phyloP scores from a whole-genome alignment of 2,113 vertebrate species.

The Microtus oregoni region DNA sequence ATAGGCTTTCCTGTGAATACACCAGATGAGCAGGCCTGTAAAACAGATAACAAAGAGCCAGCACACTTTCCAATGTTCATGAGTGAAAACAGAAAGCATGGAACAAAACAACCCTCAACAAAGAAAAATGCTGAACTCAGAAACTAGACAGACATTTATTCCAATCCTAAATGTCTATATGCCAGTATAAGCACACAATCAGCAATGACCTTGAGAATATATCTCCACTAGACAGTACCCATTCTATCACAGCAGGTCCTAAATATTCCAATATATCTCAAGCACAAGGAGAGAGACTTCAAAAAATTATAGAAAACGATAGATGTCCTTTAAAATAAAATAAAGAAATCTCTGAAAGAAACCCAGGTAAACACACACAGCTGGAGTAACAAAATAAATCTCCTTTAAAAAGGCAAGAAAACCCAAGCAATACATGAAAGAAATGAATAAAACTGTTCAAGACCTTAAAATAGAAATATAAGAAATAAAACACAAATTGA shows the following conservation, averaged over 20 bases:
- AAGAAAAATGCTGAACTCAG: neutral
- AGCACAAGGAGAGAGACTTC: neutral
- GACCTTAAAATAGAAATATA: neutral
- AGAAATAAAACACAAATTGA: neutral
- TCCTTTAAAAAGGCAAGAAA: neutral
- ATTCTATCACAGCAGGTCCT: neutral
- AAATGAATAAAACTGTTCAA: neutral
- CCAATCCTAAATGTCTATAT: neutral
- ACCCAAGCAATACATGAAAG: neutral
- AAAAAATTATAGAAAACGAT: neutral
- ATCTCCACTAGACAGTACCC: neutral
- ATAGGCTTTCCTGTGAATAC: neutral
- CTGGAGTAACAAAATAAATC: neutral
- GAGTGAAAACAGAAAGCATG: neutral
- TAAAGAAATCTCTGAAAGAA: neutral
- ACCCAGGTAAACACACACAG: neutral
- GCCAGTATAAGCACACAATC: neutral
- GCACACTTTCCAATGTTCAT: neutral
- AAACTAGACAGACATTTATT: neutral
- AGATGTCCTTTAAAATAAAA: neutral
- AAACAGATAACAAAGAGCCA: no score
- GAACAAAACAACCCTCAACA: neutral
- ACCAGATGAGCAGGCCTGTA: neutral
- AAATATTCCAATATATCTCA: neutral
- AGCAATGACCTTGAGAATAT: neutral